phyloP scores from a whole-genome alignment of 2,888 invertebrate genomes.

The Teleogryllus oceanicus region DNA sequence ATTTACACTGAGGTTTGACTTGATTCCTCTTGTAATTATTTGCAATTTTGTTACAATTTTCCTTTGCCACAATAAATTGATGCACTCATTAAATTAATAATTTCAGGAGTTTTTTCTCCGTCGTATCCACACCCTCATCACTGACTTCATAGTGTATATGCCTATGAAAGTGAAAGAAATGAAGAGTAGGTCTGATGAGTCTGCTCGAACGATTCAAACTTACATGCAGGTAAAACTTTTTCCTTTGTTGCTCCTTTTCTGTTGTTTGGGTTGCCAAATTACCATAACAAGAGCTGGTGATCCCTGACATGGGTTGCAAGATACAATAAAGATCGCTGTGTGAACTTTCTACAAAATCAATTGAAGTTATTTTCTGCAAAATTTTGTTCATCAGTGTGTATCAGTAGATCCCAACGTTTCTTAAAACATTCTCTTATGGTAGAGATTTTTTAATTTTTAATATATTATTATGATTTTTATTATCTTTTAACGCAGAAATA shows the following conservation, averaged over 20 bases:
- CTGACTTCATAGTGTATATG: conserved; percentile 90
- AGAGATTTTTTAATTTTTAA: no score
- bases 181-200: conserved; percentile 82
- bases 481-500: no score
- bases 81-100: conserved; percentile 19
- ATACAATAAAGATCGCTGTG: no score
- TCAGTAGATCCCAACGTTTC: no score
- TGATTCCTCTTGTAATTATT: background rate
- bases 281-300: background rate
- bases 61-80: background rate
- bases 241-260: background rate
- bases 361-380: no score
- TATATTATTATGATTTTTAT: no score
- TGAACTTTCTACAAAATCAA: no score
- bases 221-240: conserved; percentile 52
- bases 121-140: conserved; percentile 77
- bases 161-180: conserved; percentile 85
- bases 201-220: conserved; percentile 71
- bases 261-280: background rate
- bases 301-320: no score
- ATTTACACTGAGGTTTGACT: conserved; percentile 60
- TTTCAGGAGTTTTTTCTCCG: conserved; percentile 73
- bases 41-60: background rate
- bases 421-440: no score
- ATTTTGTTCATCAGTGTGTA: no score